Conservation (phyloP, 2,113 vertebrate species). For the Pungitius pungitius region DNA sequence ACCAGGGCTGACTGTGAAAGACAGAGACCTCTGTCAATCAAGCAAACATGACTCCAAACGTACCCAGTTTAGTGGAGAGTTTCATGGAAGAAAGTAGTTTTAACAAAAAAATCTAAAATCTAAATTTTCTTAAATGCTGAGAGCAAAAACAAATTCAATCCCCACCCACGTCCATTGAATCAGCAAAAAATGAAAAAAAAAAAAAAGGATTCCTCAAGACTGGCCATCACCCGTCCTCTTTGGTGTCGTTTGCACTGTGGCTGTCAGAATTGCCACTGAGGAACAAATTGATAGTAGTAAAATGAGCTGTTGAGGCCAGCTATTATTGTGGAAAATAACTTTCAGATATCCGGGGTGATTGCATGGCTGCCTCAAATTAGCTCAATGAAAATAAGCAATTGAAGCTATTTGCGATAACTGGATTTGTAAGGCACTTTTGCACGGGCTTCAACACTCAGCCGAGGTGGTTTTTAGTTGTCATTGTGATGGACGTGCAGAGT, state of each 20-base stretch:
- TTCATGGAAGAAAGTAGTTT: too few species aligned
- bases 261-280: constrained; percentile 24
- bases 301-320: background rate
- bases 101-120: background rate
- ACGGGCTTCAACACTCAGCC: constrained; percentile 35
- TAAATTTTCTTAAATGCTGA: constrained; percentile 1
- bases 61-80: constrained; percentile 3
- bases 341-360: constrained; percentile 9
- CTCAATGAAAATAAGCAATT: constrained; percentile 1
- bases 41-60: constrained; percentile 9
- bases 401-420: constrained; percentile 22
- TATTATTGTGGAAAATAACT: background rate
- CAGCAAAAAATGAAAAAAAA: background rate
- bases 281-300: constrained; percentile 5
- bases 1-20: constrained; percentile 17
- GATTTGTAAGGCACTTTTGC: constrained; percentile 64
- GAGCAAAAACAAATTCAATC: constrained; percentile 11
- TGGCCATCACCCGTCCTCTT: background rate
- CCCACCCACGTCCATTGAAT: background rate
- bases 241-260: background rate
- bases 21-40: constrained; percentile 17
- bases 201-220: background rate
- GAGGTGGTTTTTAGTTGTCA: constrained; percentile 3
- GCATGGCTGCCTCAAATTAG: constrained; percentile 1
- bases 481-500: background rate